Evolutionary conservation across 2,797 vertebrate species (phyloP).

Genomic region (Cyclopterus lumpus): DNA sequence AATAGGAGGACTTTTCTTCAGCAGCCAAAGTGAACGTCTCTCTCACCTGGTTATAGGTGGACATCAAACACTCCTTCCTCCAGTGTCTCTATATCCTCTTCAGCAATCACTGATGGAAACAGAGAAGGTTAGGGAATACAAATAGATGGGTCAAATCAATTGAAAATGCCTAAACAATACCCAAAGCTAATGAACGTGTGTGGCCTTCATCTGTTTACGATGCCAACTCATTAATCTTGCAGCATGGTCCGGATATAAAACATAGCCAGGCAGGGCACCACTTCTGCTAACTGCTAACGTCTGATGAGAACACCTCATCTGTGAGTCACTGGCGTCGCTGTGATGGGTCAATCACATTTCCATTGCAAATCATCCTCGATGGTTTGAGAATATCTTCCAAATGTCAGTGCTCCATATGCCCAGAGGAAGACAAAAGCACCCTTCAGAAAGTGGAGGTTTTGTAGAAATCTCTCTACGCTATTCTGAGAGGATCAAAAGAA

Average conservation of each 20-base stretch:
- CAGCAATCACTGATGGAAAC: constrained; percentile 77
- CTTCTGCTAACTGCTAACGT: constrained; percentile 29
- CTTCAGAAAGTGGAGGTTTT: constrained; percentile 32
- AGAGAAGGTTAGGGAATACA: neutral
- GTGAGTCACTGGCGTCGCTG: constrained; percentile 42
- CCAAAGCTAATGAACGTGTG: constrained; percentile 16
- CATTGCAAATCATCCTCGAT: constrained; percentile 59
- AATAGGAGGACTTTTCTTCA: too few relatives aligned
- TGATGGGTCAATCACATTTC: constrained; percentile 55
- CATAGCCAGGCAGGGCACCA: constrained; percentile 12
- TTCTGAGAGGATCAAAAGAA: neutral
- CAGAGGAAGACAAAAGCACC: constrained; percentile 30
- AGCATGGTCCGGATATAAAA: constrained; percentile 1
- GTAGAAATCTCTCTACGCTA: neutral
- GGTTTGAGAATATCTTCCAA: constrained; percentile 43
- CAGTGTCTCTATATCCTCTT: constrained; percentile 81
- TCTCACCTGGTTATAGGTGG: constrained; percentile 85
- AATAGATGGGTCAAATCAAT: constrained; percentile 24
- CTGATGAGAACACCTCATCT: constrained; percentile 29
- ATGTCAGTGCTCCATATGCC: constrained; percentile 51
- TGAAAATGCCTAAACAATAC: constrained; percentile 26
- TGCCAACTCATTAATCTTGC: constrained; percentile 14
- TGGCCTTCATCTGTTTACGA: constrained; percentile 14
- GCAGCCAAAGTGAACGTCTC: too few relatives aligned
- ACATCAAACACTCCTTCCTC: constrained; percentile 85